A percentile compares a stretch with the other conserved stretches of the same genome.
phyloP scores from a whole-genome alignment of 2,113 vertebrate genomes.

The Leptodactylus fuscus region DNA sequence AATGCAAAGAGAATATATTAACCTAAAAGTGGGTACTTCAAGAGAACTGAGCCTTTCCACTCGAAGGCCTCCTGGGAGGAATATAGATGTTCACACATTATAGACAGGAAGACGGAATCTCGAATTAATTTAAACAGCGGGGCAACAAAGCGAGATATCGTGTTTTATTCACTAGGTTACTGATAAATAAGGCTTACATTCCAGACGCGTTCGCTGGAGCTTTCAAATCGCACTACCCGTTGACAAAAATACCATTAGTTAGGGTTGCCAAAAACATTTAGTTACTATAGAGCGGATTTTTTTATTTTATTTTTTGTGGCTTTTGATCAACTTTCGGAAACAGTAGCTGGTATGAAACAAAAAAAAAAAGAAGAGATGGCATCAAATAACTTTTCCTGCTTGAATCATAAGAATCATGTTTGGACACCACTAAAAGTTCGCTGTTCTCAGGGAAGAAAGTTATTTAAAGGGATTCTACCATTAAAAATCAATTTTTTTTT shows the following conservation, averaged over 20 bases:
- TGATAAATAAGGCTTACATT: constrained; percentile 66
- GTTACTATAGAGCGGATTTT: constrained; percentile 59
- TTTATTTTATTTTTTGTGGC: constrained; percentile 43
- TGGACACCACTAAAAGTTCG: constrained; percentile 69
- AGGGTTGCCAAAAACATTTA: constrained; percentile 65
- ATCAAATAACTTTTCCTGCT: constrained; percentile 44
- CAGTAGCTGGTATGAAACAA: constrained; percentile 53
- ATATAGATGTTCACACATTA: constrained; percentile 69
- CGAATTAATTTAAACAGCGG: constrained; percentile 77
- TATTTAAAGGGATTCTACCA: too few relatives aligned
- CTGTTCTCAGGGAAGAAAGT: constrained; percentile 77
- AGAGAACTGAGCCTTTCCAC: constrained; percentile 69
- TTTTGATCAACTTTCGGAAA: constrained; percentile 62
- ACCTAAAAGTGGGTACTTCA: constrained; percentile 67
- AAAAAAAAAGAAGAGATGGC: constrained; percentile 57
- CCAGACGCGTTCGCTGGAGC: constrained; percentile 66
- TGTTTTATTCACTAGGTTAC: constrained; percentile 67
- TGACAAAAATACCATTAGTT: constrained; percentile 66
- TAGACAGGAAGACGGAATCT: constrained; percentile 68
- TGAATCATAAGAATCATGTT: constrained; percentile 46
- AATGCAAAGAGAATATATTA: constrained; percentile 70
- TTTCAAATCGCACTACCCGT: constrained; percentile 67
- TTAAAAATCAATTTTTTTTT: too few relatives aligned
- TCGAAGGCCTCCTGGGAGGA: constrained; percentile 70
- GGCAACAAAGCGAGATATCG: constrained; percentile 67